Percentiles rank a stretch among this genome's conserved stretches.
Evolutionary conservation across 2,888 invertebrate species (phyloP).

Genomic region (Plebejus argus): DNA sequence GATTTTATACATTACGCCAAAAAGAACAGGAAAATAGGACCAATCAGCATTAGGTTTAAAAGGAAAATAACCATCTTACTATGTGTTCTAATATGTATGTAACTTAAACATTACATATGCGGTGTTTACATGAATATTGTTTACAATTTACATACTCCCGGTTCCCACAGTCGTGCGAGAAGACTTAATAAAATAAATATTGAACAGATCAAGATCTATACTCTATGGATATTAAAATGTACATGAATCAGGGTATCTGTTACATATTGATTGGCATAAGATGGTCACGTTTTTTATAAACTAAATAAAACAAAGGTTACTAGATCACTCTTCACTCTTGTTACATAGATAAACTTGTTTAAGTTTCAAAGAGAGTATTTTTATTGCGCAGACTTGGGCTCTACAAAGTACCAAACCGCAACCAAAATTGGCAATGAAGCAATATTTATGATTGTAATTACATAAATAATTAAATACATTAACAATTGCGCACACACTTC

Average conservation of each 20-base stretch:
- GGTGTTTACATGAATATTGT: conserved; percentile 49
- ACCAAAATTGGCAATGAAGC: too few relatives aligned
- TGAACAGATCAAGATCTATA: conserved; percentile 70
- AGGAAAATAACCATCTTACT: not conserved
- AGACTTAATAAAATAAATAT: conserved; percentile 77
- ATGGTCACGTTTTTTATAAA: not conserved
- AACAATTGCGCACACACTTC: too few relatives aligned
- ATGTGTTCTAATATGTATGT: not conserved
- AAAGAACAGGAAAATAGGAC: too few relatives aligned
- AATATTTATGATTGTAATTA: too few relatives aligned
- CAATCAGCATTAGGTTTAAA: not conserved
- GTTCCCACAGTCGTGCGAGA: conserved; percentile 76
- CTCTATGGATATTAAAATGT: conserved; percentile 37
- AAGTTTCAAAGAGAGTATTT: too few relatives aligned
- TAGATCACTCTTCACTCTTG: too few relatives aligned
- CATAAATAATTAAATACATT: too few relatives aligned
- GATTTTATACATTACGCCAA: too few relatives aligned
- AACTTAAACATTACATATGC: not conserved
- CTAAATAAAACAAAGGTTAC: not conserved
- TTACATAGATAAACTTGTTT: too few relatives aligned
- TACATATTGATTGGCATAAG: not conserved
- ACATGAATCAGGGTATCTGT: not conserved
- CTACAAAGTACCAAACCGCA: too few relatives aligned
- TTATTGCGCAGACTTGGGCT: too few relatives aligned
- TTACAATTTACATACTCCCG: conserved; percentile 48